Base-by-base conservation (phyloP, 2,888 invertebrate species). In the Emmelina monodactyla region DNA sequence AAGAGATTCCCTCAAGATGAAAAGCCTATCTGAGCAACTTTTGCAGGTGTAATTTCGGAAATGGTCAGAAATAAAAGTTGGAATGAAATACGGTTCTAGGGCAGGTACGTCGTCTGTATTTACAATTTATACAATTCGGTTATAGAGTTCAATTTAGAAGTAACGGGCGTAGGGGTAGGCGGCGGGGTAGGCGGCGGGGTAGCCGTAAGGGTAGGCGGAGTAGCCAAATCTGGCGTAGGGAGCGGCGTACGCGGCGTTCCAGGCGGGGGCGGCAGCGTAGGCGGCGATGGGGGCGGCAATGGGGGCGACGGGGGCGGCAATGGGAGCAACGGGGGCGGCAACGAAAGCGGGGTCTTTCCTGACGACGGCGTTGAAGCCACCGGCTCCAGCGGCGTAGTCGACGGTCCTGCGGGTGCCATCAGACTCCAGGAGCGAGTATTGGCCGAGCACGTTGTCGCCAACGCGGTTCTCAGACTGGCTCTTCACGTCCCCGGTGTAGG, bases 321-420 rank as follows among this genome's bases (percentile, higher is more conserved):
- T 39, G 14, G 40, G 44, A 12, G 46, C 39, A 34, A 51, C 37
- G 22, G 28, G 50, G 47, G 59, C 52, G 29, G 60, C 51, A 37
- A 62, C 46, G 32, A 64, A 38, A 1, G 57, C 63, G 10, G 65
- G 62, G 56, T 76, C 79, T 46, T 71, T 78, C 56, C 70, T 73
- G 1, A 82, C 82, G 30, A 82, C 67, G 31, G 82, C 82, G 62
- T 82, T 82, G 66, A 83, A 82, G 9, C 82, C 82, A 39, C 56
- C 62, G 40, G 71, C 66, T 33, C 80, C 81, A 12, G 82, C 78
- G 13, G 73, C 73, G 58, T 82, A 83, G 58, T 83, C 82, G 2
- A 83, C 82, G 16, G 68, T 76, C 41, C 82, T 70, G 40, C 68
- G 65, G 33, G 72, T 73, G 47, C 82, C 82, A 10, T 25, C 25